Conservation (phyloP, 2,113 vertebrate species). For the Psephotus haematonotus region DNA sequence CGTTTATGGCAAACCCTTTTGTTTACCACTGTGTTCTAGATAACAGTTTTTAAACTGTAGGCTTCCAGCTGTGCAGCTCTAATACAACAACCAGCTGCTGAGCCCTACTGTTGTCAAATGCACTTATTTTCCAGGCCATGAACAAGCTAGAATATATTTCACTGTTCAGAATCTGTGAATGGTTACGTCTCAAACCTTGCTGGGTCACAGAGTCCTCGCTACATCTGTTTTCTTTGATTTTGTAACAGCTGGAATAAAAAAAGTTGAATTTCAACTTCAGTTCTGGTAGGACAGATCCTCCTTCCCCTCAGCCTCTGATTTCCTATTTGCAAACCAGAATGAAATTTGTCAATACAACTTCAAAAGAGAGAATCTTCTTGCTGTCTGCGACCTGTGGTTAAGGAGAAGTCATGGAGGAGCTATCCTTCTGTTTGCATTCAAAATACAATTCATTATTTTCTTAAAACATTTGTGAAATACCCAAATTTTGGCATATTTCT, state of each 20-base stretch:
- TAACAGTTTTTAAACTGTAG: background rate
- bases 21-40: background rate
- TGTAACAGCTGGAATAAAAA: background rate
- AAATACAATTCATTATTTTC: background rate
- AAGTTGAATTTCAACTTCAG: background rate
- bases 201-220: background rate
- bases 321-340: background rate
- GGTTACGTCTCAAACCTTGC: background rate
- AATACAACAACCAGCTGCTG: background rate
- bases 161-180: background rate
- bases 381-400: background rate
- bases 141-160: background rate
- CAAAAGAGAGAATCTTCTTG: background rate
- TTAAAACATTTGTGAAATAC: background rate
- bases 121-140: conserved; percentile 28
- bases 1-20: background rate
- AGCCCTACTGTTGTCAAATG: background rate
- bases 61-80: conserved; percentile 17
- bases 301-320: background rate
- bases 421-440: background rate
- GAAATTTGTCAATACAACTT: background rate
- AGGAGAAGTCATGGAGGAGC: background rate
- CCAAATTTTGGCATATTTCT: background rate
- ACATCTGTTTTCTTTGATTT: background rate
- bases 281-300: background rate